Percentiles rank a stretch among this genome's conserved stretches.
These are phyloP conservation scores for Drosophila nigricruria DNA, from an alignment of 2,888 invertebrate species.

Conservation along the genomic window DNA sequence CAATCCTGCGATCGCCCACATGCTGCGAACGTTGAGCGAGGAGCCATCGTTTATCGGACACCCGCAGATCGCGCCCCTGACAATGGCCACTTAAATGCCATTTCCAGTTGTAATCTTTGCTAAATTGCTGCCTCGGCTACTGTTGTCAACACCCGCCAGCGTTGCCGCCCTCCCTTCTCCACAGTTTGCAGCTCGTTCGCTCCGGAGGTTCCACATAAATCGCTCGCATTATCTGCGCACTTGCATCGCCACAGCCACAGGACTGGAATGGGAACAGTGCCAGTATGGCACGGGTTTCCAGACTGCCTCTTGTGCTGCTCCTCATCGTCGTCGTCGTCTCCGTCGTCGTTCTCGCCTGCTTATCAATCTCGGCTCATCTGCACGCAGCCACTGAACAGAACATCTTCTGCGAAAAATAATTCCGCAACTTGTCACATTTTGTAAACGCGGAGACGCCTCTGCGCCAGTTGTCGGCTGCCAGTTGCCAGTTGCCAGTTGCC, in stretches of 20 bases:
- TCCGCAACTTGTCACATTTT: slow-evolving; percentile 80
- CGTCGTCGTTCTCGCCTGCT: slow-evolving; percentile 48
- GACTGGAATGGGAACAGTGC: slow-evolving; percentile 37
- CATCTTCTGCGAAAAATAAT: slow-evolving; percentile 81
- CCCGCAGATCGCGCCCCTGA: slow-evolving; percentile 65
- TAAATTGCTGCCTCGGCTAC: slow-evolving; percentile 74
- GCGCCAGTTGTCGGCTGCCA: slow-evolving; percentile 50
- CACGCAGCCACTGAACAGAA: slow-evolving; percentile 69
- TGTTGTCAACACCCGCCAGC: slow-evolving; percentile 45
- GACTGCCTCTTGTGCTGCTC: background rate
- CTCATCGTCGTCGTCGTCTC: slow-evolving; percentile 15
- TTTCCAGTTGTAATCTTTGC: slow-evolving; percentile 78
- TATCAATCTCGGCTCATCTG: slow-evolving; percentile 79
- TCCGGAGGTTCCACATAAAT: slow-evolving; percentile 74
- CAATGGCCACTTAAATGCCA: slow-evolving; percentile 82
- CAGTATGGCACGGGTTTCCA: slow-evolving; percentile 58
- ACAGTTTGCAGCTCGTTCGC: slow-evolving; percentile 9
- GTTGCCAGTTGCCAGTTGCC: background rate
- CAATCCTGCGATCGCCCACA: slow-evolving; percentile 64
- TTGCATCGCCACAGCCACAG: slow-evolving; percentile 61
- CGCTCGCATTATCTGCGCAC: slow-evolving; percentile 70
- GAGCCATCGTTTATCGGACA: slow-evolving; percentile 55
- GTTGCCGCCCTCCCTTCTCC: background rate
- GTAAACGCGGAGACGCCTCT: slow-evolving; percentile 73
- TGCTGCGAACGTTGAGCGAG: slow-evolving; percentile 47